These are phyloP conservation scores for Anguilla rostrata DNA, from an alignment of 2,113 vertebrate species.

Conservation along the genomic window DNA sequence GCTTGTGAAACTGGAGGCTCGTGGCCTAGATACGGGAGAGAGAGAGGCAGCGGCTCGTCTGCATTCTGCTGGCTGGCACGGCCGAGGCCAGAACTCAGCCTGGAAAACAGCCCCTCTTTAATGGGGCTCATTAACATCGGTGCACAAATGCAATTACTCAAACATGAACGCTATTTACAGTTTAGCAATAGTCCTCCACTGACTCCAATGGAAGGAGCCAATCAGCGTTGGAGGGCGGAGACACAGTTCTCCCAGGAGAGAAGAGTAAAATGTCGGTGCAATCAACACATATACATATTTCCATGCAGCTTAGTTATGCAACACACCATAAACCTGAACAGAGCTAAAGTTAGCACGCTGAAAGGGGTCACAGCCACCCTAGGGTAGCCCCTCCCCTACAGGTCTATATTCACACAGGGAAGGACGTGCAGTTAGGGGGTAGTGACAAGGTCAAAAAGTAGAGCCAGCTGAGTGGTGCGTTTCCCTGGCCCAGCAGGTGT, in stretches of 20 bases:
- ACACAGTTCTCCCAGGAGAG: too few relatives aligned
- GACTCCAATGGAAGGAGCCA: not conserved
- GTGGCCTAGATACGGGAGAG: not conserved
- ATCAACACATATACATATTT: not conserved
- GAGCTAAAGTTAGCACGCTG: not conserved
- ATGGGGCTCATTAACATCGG: not conserved
- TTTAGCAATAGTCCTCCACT: not conserved
- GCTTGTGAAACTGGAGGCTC: not conserved
- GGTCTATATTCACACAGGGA: not conserved
- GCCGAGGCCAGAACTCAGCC: not conserved
- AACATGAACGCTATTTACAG: not conserved
- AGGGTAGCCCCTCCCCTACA: not conserved
- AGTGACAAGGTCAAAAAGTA: not conserved
- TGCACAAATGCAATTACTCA: not conserved
- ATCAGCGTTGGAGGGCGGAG: not conserved
- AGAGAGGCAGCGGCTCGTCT: not conserved
- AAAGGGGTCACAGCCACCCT: not conserved
- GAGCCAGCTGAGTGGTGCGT: not conserved
- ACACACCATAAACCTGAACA: not conserved
- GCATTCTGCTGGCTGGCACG: not conserved
- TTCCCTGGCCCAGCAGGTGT: not conserved
- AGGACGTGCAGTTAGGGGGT: not conserved
- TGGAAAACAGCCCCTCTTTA: not conserved
- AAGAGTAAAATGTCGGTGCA: too few relatives aligned
- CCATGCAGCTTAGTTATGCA: not conserved